phyloP scores from a whole-genome alignment of 2,797 vertebrate species.

The Choloepus didactylus region DNA sequence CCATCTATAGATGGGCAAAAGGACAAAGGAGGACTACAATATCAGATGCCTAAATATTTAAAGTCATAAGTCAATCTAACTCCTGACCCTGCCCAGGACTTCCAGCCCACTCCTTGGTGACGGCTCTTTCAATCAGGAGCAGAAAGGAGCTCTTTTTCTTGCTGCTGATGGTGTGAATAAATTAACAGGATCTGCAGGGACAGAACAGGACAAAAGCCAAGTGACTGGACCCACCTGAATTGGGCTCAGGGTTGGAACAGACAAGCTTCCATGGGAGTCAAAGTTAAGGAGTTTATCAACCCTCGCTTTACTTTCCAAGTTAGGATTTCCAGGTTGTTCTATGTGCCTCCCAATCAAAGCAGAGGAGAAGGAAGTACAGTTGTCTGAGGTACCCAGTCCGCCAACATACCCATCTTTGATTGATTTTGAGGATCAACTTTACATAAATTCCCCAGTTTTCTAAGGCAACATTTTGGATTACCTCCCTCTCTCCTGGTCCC shows the following conservation, averaged over 20 bases:
- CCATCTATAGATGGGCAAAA: neutral
- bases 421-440: neutral
- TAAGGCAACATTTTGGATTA: neutral
- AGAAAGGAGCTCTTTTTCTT: neutral
- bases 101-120: fast-evolving
- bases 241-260: neutral
- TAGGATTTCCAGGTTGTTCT: neutral
- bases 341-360: neutral
- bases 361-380: neutral
- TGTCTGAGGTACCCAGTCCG: neutral
- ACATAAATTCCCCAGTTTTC: neutral
- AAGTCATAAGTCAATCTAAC: neutral
- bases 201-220: neutral
- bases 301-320: neutral
- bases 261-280: neutral
- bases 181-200: neutral
- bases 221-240: neutral
- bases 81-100: no score
- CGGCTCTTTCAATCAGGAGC: neutral
- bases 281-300: neutral
- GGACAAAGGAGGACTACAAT: neutral
- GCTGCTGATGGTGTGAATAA: neutral
- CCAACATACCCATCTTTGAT: neutral
- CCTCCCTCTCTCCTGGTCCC: no score
- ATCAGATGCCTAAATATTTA: neutral